Base-by-base conservation (phyloP, 1,140 invertebrate genomes). In the Leptinotarsa undecemlineata region DNA sequence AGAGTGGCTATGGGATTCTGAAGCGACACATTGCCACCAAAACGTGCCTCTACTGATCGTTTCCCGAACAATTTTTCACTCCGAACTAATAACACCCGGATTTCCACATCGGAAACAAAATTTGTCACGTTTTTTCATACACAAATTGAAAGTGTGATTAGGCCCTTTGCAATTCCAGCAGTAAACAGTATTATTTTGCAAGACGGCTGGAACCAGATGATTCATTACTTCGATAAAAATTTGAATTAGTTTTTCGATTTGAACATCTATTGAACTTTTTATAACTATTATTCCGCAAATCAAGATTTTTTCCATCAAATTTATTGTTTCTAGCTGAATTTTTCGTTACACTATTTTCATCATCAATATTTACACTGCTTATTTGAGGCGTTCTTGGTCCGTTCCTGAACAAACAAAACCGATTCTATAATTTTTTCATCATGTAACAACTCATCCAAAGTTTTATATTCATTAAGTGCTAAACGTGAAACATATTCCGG, bases 401-500 rank as follows among this genome's bases (percentile, higher is more conserved):
- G 1, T 33, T 33, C 6, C 26, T 33, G 5, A 33, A 33, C 26
- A 33, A 33, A 33, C 26, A 33, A 33, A 33, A 33, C 26, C 26
- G 26, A 33, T 33, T 33, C 26, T 33, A 33, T 33, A 33, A 33
- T 33, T 33, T 33, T 33, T 33, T 6, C 26, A 33, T 33, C 26
- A 33, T 33, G 26, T 33, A 33, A 33, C 5, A 33, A 33, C 26
- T 33, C 60, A 61, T 61, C 60, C 17, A 61, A n/a, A 61, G 60
- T n/a, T n/a, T 13, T 61, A 61, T 61, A 61, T n/a, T n/a, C 20
- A 14, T 61, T 61, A 17, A 61, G 60, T 61, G 60, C 60, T 61
- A 61, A 61, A 6, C 60, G 60, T n/a, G 17, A n/a, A 19, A 61
- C n/a, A 33, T 13, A 64, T 33, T 21, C 21, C 11, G 20, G 20